phyloP scores from a whole-genome alignment of 2,113 vertebrate genomes.

The human region DNA sequence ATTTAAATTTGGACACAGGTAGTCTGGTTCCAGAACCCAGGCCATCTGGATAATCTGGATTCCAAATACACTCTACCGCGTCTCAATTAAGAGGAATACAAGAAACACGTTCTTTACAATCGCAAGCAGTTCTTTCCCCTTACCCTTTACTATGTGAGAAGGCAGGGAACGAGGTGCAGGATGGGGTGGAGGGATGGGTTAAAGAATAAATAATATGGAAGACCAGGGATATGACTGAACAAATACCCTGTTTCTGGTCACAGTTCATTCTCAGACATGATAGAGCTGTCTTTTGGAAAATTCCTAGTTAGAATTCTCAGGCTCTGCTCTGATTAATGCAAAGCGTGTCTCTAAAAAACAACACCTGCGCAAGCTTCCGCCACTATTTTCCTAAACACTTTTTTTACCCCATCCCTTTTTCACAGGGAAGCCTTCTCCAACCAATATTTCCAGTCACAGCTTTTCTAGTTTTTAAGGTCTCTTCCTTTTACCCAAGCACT shows the following conservation, averaged over 20 bases:
- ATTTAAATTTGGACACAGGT: background rate
- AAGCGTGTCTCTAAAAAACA: background rate
- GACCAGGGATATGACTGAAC: background rate
- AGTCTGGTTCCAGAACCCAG: background rate
- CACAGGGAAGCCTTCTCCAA: background rate
- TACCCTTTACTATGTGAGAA: background rate
- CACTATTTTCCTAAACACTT: background rate
- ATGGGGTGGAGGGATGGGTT: rapidly evolving
- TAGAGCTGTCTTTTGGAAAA: background rate
- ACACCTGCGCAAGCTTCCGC: background rate
- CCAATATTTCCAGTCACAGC: background rate
- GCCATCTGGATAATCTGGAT: background rate
- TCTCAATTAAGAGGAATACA: background rate
- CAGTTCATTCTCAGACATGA: background rate
- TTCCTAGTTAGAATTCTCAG: background rate
- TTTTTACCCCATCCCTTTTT: background rate
- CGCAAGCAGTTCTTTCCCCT: background rate
- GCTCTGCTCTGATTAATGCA: background rate
- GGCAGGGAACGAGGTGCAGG: background rate
- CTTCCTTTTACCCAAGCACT: background rate
- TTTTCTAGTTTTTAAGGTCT: background rate
- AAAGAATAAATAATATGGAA: background rate
- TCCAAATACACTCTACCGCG: no score
- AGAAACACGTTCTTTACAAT: background rate
- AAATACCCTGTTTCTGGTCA: background rate